phyloP scores from a whole-genome alignment of 2,797 vertebrate species.

The Tenualosa thibaudeaui region DNA sequence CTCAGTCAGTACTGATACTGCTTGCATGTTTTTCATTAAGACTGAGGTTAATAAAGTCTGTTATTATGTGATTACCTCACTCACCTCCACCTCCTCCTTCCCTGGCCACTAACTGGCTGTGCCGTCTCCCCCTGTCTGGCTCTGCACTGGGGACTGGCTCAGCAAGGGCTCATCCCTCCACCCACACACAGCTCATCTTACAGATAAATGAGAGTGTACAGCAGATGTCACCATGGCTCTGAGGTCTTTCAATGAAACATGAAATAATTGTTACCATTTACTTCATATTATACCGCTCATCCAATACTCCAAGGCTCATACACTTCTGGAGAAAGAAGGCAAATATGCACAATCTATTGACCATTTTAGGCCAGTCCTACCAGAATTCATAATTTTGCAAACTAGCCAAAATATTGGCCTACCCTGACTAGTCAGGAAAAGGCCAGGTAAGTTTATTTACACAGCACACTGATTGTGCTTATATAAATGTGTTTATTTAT shows the following conservation, averaged over 20 bases:
- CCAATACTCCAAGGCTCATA: not conserved
- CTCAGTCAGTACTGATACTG: not conserved
- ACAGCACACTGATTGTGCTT: too few species aligned
- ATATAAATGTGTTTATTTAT: too few species aligned
- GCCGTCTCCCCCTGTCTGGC: not conserved
- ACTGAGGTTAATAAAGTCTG: not conserved
- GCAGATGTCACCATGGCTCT: slow-evolving; percentile 29
- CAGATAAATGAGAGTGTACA: slow-evolving; percentile 11
- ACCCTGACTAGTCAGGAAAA: not conserved
- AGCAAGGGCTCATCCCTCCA: not conserved
- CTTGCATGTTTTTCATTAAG: not conserved
- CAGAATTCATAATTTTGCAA: not conserved
- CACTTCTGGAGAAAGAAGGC: not conserved
- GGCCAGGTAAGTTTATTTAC: too few species aligned
- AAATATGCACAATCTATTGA: not conserved
- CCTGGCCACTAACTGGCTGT: not conserved
- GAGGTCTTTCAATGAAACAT: not conserved
- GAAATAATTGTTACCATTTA: not conserved
- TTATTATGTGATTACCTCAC: not conserved
- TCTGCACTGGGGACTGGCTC: not conserved
- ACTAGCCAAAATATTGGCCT: not conserved
- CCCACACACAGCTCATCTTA: not conserved
- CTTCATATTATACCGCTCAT: not conserved
- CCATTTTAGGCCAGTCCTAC: not conserved
- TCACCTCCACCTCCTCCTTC: not conserved